Base-by-base conservation (phyloP, 1,140 invertebrate genomes). In the Bradynema listronoti region DNA sequence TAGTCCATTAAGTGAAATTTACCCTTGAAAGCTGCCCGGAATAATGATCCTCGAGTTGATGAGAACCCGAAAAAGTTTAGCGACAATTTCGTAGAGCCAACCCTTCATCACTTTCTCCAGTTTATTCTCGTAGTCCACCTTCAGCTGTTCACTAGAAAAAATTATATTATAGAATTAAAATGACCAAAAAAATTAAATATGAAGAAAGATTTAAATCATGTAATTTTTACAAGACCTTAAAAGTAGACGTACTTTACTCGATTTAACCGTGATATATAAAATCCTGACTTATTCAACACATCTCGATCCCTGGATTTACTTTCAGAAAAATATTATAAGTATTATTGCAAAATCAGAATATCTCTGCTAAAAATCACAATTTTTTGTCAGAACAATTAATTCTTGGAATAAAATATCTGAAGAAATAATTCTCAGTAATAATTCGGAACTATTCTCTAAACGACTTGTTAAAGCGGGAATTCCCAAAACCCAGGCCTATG, bases 61-160 rank as follows among this genome's bases (percentile, higher is more conserved):
- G 41, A 97, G 85, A 42, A 88, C 88, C 79, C 95, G 95, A 87
- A 98, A 95, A 14, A 98, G 85, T 81, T 88, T 89, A 19, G 90
- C 90, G 33, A 98, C 83, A 3, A 97, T 88, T 82, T 99, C 92
- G 80, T 90, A 95, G 16, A 91, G 89, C 1, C 88, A 89, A 1
- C 95, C 95, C 4, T 85, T 86, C 63, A 97, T 81, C 77, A 94
- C 88, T 78, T 93, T 91, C 25, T 87, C 83, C 45, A 97, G 81
- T 80, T 91, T 94, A n/a, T 87, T 89, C 61, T 94, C 90, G 80
- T 91, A 98, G 79, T 95, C 95, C 56, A 90, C 86, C 75, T 90
- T 85, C 19, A 97, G 75, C 74, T 96, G 91, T 71, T 90, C 86
- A 41, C 51, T 71, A 50, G n/a, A 50, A 39, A 11, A 39, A 39